Percentiles rank a stretch among this genome's conserved stretches.
These are phyloP conservation scores for Junco hyemalis DNA, from an alignment of 2,113 vertebrate genomes.

Conservation along the genomic window DNA sequence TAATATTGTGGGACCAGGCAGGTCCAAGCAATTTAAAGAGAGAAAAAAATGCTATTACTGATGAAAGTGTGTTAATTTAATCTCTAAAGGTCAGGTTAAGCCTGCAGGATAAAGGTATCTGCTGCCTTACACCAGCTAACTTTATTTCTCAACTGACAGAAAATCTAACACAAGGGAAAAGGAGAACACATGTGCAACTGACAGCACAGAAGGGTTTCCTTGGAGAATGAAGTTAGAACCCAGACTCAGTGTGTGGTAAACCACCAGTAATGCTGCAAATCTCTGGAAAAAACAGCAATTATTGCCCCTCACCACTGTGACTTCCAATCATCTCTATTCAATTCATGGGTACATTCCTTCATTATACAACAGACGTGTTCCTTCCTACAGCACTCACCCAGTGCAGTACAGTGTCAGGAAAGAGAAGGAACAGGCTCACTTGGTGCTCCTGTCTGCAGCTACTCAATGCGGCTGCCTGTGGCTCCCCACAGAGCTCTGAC, in stretches of 20 bases:
- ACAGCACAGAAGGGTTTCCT: neutral
- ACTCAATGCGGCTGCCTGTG: rapidly evolving
- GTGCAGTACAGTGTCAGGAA: neutral
- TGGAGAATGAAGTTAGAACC: neutral
- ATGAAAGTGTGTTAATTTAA: neutral
- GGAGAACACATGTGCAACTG: neutral
- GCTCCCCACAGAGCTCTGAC: neutral
- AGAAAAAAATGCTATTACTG: neutral
- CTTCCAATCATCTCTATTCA: neutral
- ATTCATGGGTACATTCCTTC: neutral
- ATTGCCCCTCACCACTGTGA: neutral
- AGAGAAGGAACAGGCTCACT: neutral
- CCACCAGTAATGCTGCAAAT: neutral
- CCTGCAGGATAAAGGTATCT: neutral
- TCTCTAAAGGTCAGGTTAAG: slow-evolving; percentile 5
- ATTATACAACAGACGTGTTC: neutral
- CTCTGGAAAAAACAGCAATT: neutral
- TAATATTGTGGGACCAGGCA: neutral
- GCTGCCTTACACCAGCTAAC: neutral
- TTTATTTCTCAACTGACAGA: neutral
- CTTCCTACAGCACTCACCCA: neutral
- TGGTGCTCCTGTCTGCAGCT: neutral
- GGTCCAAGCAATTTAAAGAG: neutral
- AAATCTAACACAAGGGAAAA: neutral
- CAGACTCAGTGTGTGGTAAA: neutral